Base-by-base conservation (phyloP, 2,888 invertebrate genomes). In the Mythimna loreyi region DNA sequence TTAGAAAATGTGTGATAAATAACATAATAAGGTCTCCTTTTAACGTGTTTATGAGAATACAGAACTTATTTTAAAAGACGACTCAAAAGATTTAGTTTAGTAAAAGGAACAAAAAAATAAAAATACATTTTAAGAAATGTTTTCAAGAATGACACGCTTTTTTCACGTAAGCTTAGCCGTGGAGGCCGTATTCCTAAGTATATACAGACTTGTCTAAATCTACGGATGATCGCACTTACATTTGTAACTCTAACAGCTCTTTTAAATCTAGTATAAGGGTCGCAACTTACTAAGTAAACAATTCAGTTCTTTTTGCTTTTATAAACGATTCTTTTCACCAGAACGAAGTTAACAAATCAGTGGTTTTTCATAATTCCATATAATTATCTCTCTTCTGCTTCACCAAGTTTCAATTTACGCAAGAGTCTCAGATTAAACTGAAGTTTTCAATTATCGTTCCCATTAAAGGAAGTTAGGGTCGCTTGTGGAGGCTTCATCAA, bases 391-490 rank as follows among this genome's bases (percentile, higher is more conserved):
- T 89, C 86, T 90, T 91, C 87, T 86, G 86, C 87, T 86, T 80
- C 86, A 81, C 78, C 84, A 87, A 82, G 85, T 92, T 92, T 91
- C 92, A 90, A 92, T 93, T 91, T 92, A 90, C 89, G 86, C 85
- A 88, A 86, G 87, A 87, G 86, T 88, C 87, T 89, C 85, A 87
- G 91, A 90, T 91, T 91, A 92, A 91, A 90, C 90, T 89, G 86
- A 92, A 92, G 92, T 92, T 92, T 92, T 92, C 92, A 93, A 92
- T 93, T 93, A 92, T 92, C 90, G 91, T 87, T 80, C 85, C 91
- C 90, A 90, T 92, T 92, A 90, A 86, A 85, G 85, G 82, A 85
- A 86, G 84, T 84, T 80, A 81, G 82, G 85, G 87, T 84, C 84
- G 85, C 81, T 86, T 83, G 85, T 85, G 86, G 83, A 85, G 83